Conservation (phyloP, 1,140 invertebrate species). For the Aphelenchoides fujianensis region DNA sequence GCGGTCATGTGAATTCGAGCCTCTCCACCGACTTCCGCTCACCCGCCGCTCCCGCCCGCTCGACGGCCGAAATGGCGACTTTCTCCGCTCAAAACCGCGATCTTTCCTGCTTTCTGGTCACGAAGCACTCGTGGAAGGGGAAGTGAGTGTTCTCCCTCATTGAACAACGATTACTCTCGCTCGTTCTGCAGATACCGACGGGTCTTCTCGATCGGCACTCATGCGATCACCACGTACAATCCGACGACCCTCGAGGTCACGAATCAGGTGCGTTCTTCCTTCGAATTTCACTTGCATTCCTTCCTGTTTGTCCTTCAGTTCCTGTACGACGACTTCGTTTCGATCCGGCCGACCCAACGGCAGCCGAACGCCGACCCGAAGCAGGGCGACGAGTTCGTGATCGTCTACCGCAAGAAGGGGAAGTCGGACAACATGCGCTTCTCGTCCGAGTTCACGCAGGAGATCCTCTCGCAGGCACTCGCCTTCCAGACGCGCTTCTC, state of each 20-base stretch:
- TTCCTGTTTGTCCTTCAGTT: constrained; percentile 63
- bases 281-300: constrained; percentile 62
- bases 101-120: constrained; percentile 86
- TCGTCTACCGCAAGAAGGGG: constrained; percentile 75
- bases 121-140: constrained; percentile 92
- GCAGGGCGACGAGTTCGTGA: constrained; percentile 72
- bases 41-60: neutral
- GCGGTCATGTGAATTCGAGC: too few species aligned
- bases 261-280: constrained; percentile 80
- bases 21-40: too few species aligned
- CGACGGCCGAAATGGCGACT: constrained; percentile 17
- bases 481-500: constrained; percentile 67
- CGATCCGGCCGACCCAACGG: constrained; percentile 63
- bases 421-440: constrained; percentile 92
- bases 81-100: constrained; percentile 52
- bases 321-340: constrained; percentile 67
- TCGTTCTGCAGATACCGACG: constrained; percentile 78
- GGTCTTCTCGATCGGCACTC: constrained; percentile 90
- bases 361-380: constrained; percentile 3
- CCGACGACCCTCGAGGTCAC: constrained; percentile 88
- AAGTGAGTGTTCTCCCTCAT: constrained; percentile 70
- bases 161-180: constrained; percentile 26
- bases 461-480: constrained; percentile 85
- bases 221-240: constrained; percentile 94
- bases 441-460: constrained; percentile 87